Base-by-base conservation (phyloP, 2,797 vertebrate species). In the Meriones psammophilus region DNA sequence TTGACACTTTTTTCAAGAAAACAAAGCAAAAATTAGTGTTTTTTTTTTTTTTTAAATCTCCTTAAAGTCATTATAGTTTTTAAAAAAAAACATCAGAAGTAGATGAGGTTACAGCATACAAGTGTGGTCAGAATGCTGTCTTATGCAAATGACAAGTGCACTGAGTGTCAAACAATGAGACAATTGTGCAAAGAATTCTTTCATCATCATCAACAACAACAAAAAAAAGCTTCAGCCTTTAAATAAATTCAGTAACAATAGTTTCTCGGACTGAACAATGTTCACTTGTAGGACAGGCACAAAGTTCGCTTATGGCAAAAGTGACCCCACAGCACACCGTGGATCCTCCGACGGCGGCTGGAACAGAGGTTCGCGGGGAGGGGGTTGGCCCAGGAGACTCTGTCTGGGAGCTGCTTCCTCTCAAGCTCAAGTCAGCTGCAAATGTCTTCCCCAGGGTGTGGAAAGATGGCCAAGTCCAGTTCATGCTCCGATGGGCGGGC, bases 131-230 rank as follows among this genome's bases (percentile, higher is more conserved):
- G 94, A 97, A 98, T 95, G 98, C 98, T 97, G 98, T 97, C 97
- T 95, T 96, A 98, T 74, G 98, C 97, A 98, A 98, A 98, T 97
- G 96, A 97, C 97, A 98, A 98, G 98, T 97, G 98, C 98, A 98
- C 97, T 83, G 96, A 94, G 96, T 94, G 78, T 98, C 97, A 81
- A 95, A 95, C 78, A 69, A 94, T 93, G 93, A 96, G 96, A 93
- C 97, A 98, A 95, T 92, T 98, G 98, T 98, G 98, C 98, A 98
- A 98, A 98, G 91, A 97, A 95, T 92, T 91, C 83, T 97, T 93
- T 73, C 86, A 81, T 96, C 86, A 81, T 96, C 95, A 97, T 88
- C 46, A 71, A 42, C 62, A 58, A 68, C 39, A 87, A 66, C 81
- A 39, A 97, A 93, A 96, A 94, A 88, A 81, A 94, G 83, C 85